phyloP scores from a whole-genome alignment of 2,888 invertebrate species.

The Griposia aprilina region DNA sequence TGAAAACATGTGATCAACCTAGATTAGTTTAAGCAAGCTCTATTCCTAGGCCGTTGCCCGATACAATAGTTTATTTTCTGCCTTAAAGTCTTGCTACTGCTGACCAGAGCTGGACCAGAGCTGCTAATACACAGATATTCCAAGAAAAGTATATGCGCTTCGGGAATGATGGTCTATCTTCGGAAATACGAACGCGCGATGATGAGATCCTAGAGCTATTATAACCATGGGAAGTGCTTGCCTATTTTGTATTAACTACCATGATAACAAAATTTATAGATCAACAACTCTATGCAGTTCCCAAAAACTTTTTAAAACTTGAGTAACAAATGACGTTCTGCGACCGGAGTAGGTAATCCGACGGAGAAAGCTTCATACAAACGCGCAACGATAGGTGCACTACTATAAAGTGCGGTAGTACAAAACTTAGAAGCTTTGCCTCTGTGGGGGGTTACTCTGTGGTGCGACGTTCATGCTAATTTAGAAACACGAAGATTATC shows the following conservation, averaged over 20 bases:
- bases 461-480: neutral
- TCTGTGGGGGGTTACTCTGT: neutral
- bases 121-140: neutral
- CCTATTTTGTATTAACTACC: neutral
- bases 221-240: no score
- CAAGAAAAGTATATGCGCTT: neutral
- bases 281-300: neutral
- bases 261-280: neutral
- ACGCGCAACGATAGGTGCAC: neutral
- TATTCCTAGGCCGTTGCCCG: conserved; percentile 3
- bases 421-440: neutral
- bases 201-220: neutral
- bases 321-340: neutral
- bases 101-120: no score
- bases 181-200: neutral
- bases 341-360: neutral
- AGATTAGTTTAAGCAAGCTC: conserved; percentile 19
- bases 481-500: neutral
- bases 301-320: neutral
- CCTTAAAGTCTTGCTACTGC: neutral
- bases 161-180: neutral
- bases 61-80: conserved; percentile 2
- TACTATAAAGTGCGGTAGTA: neutral
- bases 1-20: conserved; percentile 37
- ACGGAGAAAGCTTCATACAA: neutral